phyloP scores from a whole-genome alignment of 2,113 vertebrate genomes.

The Tympanuchus pallidicinctus region DNA sequence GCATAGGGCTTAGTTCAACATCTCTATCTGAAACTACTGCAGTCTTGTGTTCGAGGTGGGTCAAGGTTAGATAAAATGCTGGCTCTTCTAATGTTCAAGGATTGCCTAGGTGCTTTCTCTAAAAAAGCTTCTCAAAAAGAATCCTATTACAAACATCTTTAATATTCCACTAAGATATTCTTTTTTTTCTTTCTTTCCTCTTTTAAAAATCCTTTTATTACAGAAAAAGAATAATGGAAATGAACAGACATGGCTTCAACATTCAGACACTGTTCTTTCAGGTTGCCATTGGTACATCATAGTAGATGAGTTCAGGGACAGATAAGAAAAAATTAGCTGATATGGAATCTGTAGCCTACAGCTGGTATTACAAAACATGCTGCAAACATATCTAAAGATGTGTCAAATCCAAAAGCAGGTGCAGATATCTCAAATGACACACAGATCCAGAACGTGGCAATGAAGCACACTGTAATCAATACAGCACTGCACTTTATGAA shows the following conservation, averaged over 20 bases:
- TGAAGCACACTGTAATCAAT: background rate
- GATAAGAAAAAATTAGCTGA: background rate
- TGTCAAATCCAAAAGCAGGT: background rate
- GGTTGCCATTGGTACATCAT: background rate
- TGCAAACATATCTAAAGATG: background rate
- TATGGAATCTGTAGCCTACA: background rate
- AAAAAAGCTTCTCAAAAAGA: background rate
- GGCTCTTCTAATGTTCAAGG: background rate
- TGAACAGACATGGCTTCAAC: background rate
- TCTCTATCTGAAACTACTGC: background rate
- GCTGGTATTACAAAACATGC: background rate
- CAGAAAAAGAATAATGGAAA: background rate
- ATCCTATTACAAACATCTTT: background rate
- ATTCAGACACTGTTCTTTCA: background rate
- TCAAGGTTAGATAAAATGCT: background rate
- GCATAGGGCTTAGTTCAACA: background rate
- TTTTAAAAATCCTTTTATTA: background rate
- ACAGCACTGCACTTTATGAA: background rate
- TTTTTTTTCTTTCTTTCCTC: background rate
- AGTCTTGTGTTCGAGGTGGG: fast-evolving
- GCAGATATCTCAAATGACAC: background rate
- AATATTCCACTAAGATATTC: background rate
- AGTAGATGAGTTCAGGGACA: background rate
- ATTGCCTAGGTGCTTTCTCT: background rate
- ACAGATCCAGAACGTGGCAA: background rate